Conservation (phyloP, 92 coral and sea anemone species). For the Siderastrea radians region DNA sequence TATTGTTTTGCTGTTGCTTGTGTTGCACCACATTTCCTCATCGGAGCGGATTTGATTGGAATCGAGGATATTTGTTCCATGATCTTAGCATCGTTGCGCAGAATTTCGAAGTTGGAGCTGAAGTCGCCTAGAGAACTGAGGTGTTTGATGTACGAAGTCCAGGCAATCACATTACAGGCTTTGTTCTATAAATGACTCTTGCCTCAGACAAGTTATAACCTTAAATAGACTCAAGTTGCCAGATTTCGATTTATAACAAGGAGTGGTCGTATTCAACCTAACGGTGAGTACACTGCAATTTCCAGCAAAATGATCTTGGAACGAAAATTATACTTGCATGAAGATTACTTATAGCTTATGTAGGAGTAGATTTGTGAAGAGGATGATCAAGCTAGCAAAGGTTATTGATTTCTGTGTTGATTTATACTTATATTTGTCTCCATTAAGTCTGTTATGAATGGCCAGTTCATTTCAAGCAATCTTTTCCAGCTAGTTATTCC, state of each 20-base stretch:
- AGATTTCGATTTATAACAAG: background rate
- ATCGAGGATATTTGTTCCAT: background rate
- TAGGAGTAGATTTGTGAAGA: too few relatives aligned
- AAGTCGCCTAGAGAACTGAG: too few relatives aligned
- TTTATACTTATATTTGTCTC: too few relatives aligned
- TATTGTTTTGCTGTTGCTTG: background rate
- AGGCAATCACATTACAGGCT: background rate
- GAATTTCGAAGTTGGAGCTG: background rate
- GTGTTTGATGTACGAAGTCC: background rate
- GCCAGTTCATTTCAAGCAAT: too few relatives aligned
- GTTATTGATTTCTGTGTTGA: too few relatives aligned
- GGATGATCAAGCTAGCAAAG: too few relatives aligned
- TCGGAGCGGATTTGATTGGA: background rate
- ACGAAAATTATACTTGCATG: too few relatives aligned
- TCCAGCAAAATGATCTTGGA: too few relatives aligned
- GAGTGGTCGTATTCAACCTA: slow-evolving; percentile 4
- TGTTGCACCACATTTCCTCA: slow-evolving; percentile 39
- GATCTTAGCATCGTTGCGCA: slow-evolving; percentile 4
- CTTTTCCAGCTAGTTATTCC: too few relatives aligned
- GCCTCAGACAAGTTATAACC: background rate
- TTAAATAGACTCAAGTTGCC: background rate
- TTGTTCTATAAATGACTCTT: background rate
- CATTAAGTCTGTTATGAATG: too few relatives aligned
- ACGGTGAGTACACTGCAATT: background rate
- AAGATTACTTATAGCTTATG: too few relatives aligned